Base-by-base conservation (phyloP, 2,113 vertebrate species). In the Hiodon tergisus region DNA sequence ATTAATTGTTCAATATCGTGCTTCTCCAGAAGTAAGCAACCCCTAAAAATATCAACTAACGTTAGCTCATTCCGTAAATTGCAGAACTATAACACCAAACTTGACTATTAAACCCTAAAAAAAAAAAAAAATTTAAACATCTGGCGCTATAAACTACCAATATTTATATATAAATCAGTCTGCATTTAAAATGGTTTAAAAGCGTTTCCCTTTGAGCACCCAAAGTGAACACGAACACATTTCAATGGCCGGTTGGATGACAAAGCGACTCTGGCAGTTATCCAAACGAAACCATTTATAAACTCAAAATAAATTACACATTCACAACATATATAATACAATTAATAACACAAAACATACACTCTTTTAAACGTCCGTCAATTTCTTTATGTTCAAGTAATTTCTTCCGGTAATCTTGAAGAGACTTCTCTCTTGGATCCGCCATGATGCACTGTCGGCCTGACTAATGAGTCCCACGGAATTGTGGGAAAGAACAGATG, bases 321-420 rank as follows among this genome's bases (percentile, higher is more conserved):
- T 0, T 55, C 58, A n/a, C 2, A 51, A 3, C 17, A 60, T 55
- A 62, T 0, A 4, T 51, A 48, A 3, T 10, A 2, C 0, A 10
- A n/a, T 60, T 50, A 62, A 5, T 3, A 53, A 9, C 0, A 73
- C 10, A n/a, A 4, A 11, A 78, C 93, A 90, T 87, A 98, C 96
- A 79, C 83, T 98, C 96, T 89, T 97, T 98, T 60, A 98, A 90
- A 63, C 97, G 91, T 3, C 97, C 97, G 63, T 98, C 97, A 17
- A 98, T 96, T 87, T 98, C 97, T 89, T 98, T 98, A 77, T 98
- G 97, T 86, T 98, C 97, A 72, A 98, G 82, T 76, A 98, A 87
- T 89, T 98, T 98, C 86, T 98, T 98, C 76, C 96, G 94, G 77
- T 98, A 98, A 55, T 98, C 97, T 84, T 98, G 96, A 63, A 98